Evolutionary conservation across 2,888 invertebrate species (phyloP).

Genomic region (Apamea epomidion): DNA sequence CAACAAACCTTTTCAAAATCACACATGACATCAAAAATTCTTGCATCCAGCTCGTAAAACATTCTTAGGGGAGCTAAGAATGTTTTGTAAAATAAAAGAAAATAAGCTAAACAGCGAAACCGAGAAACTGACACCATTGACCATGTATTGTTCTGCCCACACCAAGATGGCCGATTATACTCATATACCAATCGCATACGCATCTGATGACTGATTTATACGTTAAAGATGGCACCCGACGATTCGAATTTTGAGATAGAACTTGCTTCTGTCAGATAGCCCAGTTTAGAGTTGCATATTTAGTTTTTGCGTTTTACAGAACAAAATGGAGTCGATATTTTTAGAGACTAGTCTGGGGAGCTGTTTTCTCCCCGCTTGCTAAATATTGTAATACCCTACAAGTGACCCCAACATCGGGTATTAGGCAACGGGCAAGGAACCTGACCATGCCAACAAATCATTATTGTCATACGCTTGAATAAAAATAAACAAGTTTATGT

Average conservation of each 20-base stretch:
- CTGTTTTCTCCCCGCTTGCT: neutral
- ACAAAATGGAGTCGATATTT: neutral
- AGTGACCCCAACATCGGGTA: neutral
- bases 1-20: slow-evolving; percentile 43
- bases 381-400: neutral
- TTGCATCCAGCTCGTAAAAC: slow-evolving; percentile 51
- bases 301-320: neutral
- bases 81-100: slow-evolving; percentile 58
- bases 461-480: neutral
- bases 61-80: no score
- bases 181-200: slow-evolving; percentile 64
- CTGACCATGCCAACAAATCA: neutral
- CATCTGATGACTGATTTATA: slow-evolving; percentile 73
- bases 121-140: slow-evolving; percentile 60
- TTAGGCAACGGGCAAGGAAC: neutral
- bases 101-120: slow-evolving; percentile 55
- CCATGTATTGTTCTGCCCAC: slow-evolving; percentile 79
- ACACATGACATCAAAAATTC: slow-evolving; percentile 50
- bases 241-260: slow-evolving; percentile 64
- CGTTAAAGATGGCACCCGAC: slow-evolving; percentile 60
- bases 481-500: neutral
- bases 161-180: slow-evolving; percentile 75
- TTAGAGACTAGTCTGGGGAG: neutral
- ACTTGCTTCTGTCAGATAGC: slow-evolving; percentile 55
- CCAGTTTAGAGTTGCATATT: slow-evolving; percentile 45